Evolutionary conservation across 2,888 invertebrate species (phyloP).

Genomic region (Limnephilus auricula): DNA sequence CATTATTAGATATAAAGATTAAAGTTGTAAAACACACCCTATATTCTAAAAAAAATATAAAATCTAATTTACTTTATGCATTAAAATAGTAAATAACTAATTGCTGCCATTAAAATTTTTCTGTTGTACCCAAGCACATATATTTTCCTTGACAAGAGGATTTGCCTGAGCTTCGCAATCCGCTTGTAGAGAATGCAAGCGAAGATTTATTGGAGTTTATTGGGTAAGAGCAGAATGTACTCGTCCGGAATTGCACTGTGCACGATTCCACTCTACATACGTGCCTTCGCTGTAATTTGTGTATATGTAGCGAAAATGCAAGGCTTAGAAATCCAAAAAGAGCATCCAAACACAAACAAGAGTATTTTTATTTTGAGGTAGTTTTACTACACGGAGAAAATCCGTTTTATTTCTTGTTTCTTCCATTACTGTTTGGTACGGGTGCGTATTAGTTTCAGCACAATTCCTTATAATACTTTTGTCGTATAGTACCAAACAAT

Average conservation of each 20-base stretch:
- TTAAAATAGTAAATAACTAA: background rate
- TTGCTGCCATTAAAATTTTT: background rate
- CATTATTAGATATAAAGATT: no score
- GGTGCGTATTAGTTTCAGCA: no score
- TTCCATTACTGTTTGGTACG: no score
- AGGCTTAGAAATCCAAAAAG: background rate
- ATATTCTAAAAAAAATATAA: no score
- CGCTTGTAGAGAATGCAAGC: background rate
- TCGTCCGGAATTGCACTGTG: background rate
- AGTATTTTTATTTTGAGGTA: no score
- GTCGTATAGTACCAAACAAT: no score
- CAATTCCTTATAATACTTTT: no score
- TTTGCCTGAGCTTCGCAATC: background rate
- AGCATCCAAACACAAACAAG: background rate
- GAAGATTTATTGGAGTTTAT: background rate
- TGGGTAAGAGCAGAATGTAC: background rate
- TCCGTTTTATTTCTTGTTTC: no score
- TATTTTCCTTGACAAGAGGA: background rate
- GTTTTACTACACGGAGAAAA: no score
- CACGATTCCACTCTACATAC: background rate
- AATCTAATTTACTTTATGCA: background rate
- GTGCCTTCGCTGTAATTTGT: background rate
- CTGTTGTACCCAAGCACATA: background rate
- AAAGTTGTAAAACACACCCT: no score
- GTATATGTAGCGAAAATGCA: background rate